Evolutionary conservation across 2,113 vertebrate genomes (phyloP).

Genomic region (Melospiza melodia): DNA sequence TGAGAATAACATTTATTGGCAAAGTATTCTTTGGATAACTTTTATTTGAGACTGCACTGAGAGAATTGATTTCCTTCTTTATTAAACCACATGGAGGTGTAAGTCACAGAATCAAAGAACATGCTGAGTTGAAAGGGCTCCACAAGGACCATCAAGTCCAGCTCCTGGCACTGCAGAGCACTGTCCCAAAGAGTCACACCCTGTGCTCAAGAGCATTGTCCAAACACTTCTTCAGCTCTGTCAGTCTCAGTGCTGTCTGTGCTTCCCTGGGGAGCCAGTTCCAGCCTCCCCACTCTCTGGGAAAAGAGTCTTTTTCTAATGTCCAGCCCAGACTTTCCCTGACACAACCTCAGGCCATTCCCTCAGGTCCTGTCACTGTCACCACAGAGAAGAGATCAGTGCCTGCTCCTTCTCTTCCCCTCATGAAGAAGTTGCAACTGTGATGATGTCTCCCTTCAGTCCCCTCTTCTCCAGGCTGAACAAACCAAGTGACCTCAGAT

Average conservation of each 20-base stretch:
- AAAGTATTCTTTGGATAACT: background rate
- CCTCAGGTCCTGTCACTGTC: background rate
- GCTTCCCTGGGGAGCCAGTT: background rate
- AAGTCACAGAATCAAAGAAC: background rate
- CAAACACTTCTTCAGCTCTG: background rate
- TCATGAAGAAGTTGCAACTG: accelerated
- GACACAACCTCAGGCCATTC: background rate
- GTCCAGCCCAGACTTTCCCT: background rate
- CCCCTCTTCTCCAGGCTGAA: background rate
- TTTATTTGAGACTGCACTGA: background rate
- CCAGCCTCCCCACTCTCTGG: background rate
- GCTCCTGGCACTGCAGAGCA: background rate
- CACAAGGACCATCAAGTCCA: accelerated
- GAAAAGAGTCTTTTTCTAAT: background rate
- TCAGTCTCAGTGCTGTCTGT: background rate
- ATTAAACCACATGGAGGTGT: background rate
- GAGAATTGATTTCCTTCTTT: background rate
- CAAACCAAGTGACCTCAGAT: background rate
- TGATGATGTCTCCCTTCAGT: background rate
- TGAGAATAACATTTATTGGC: background rate
- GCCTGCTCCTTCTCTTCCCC: accelerated
- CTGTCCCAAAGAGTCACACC: accelerated
- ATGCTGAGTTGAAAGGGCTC: background rate
- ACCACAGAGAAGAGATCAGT: background rate
- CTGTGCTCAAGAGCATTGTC: background rate